Conservation (phyloP, 2,888 invertebrate genomes). For the Julus scanicus region DNA sequence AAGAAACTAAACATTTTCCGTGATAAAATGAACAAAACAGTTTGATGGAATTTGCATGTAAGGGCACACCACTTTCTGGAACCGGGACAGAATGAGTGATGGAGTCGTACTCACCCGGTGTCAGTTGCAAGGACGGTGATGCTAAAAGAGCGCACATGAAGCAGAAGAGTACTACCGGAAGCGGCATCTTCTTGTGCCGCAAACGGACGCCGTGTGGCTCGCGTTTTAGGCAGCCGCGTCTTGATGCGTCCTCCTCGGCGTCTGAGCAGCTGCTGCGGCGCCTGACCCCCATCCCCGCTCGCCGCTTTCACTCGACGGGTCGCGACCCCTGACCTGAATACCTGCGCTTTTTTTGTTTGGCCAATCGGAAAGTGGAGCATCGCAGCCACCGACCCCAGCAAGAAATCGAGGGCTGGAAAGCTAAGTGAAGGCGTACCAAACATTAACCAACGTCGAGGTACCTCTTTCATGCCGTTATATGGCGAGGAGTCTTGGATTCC, state of each 20-base stretch:
- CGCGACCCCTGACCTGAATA: slow-evolving; percentile 39
- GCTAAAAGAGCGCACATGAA: neutral
- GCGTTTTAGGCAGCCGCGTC: neutral
- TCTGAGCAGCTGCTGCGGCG: neutral
- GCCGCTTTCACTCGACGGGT: slow-evolving; percentile 12
- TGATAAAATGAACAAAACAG: neutral
- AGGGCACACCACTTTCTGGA: neutral
- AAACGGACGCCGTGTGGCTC: neutral
- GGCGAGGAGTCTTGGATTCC: no score
- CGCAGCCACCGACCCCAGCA: slow-evolving; percentile 2
- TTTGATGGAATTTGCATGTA: neutral
- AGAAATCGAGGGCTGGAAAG: neutral
- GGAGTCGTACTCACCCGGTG: neutral
- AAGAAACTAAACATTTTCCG: no score
- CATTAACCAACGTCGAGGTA: no score
- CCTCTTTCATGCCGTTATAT: no score
- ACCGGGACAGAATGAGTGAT: neutral
- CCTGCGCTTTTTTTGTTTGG: neutral
- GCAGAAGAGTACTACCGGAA: neutral
- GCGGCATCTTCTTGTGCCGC: neutral
- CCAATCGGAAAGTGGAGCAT: slow-evolving; percentile 31
- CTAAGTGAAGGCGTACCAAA: neutral
- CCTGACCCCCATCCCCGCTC: neutral
- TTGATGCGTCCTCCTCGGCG: neutral
- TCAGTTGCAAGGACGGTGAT: neutral